Percentiles rank a stretch among this genome's conserved stretches.
These are phyloP conservation scores for Penaeus monodon DNA, from an alignment of 2,888 invertebrate genomes.

Conservation along the genomic window DNA sequence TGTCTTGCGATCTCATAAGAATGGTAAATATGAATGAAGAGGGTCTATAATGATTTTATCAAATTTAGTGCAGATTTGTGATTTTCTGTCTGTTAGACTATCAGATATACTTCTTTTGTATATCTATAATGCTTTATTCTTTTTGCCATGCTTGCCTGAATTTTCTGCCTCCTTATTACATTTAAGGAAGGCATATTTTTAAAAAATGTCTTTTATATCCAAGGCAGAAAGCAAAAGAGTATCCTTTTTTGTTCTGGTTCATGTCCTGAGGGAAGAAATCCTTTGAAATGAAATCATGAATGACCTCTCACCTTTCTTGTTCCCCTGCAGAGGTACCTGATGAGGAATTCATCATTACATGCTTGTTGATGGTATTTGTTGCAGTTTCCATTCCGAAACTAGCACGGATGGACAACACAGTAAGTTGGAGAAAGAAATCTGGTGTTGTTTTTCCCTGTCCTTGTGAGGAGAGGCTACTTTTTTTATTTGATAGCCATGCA, in stretches of 20 bases:
- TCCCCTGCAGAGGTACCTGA: slow-evolving; percentile 81
- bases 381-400: slow-evolving; percentile 97
- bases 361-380: slow-evolving; percentile 97
- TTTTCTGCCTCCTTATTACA: background rate
- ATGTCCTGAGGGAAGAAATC: no score
- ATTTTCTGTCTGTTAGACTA: background rate
- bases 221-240: no score
- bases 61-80: background rate
- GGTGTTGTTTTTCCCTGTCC: background rate
- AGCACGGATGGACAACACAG: slow-evolving; percentile 89
- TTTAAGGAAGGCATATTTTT: background rate
- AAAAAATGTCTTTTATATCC: no score
- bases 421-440: slow-evolving; percentile 65
- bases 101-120: slow-evolving; percentile 10
- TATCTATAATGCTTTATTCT: background rate
- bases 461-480: background rate
- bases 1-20: slow-evolving; percentile 89
- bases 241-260: no score
- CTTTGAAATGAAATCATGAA: background rate
- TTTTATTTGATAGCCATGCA: no score
- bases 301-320: background rate
- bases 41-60: background rate
- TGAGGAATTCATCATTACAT: slow-evolving; percentile 93
- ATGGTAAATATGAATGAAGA: slow-evolving; percentile 65
- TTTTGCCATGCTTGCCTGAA: background rate